Conservation (phyloP, 2,113 vertebrate species). For the Hylia prasina region DNA sequence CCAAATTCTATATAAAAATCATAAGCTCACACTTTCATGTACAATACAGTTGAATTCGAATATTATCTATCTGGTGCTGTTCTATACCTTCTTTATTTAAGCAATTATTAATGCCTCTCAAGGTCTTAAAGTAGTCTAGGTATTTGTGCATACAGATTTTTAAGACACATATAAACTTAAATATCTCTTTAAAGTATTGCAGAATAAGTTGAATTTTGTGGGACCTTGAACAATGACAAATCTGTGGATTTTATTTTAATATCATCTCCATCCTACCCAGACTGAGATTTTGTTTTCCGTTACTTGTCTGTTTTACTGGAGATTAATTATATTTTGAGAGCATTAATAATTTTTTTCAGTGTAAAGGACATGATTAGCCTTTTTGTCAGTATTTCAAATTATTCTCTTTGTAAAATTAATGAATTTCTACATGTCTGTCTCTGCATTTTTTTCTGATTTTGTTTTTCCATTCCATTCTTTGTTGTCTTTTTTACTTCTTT, state of each 20-base stretch:
- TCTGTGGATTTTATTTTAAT: neutral
- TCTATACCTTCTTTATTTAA: neutral
- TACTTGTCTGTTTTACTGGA: neutral
- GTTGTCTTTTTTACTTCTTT: neutral
- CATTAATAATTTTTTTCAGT: neutral
- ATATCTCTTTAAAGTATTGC: neutral
- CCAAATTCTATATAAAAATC: neutral
- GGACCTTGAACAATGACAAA: neutral
- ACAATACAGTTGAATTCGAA: neutral
- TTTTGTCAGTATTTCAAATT: neutral
- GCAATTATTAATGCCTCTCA: neutral
- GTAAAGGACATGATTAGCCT: neutral
- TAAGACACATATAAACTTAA: neutral
- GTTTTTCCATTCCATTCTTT: neutral
- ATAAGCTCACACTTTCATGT: neutral
- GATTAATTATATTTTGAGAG: neutral
- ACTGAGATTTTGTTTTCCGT: neutral
- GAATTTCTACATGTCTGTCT: neutral
- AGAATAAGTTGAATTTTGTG: neutral
- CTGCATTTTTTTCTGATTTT: neutral
- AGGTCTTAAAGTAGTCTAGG: neutral
- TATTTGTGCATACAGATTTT: neutral
- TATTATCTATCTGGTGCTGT: neutral
- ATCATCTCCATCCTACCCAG: neutral
- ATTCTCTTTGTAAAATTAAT: neutral